Percentiles rank a stretch among this genome's conserved stretches.
Conservation (phyloP, 2,888 invertebrate genomes). For the Isotomurus palustris region DNA sequence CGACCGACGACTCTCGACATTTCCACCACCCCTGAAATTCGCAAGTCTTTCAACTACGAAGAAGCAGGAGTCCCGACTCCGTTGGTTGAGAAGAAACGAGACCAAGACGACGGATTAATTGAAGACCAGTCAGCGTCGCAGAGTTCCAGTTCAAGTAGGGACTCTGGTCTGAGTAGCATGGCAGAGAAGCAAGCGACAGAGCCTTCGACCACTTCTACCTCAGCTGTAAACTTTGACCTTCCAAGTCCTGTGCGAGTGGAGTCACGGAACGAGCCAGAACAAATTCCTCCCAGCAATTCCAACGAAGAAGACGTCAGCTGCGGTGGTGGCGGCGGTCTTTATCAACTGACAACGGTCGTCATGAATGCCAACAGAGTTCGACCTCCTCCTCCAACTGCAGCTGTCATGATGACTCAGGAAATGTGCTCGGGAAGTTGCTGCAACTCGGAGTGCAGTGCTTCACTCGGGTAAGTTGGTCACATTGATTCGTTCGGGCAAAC, state of each 20-base stretch:
- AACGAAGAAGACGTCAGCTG: too few relatives aligned
- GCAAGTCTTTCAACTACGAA: slow-evolving; percentile 5
- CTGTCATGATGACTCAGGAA: slow-evolving; percentile 26
- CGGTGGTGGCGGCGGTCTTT: background rate
- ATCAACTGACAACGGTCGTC: slow-evolving; percentile 1
- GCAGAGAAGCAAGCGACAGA: slow-evolving; percentile 24
- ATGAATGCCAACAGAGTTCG: slow-evolving; percentile 17
- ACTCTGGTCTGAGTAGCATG: slow-evolving; percentile 44
- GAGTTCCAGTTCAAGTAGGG: slow-evolving; percentile 42
- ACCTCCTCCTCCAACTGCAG: slow-evolving; percentile 19
- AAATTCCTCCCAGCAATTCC: background rate
- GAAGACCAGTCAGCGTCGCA: slow-evolving; percentile 22
- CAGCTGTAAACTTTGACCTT: background rate
- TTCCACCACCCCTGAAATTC: slow-evolving; percentile 12
- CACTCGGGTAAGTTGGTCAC: slow-evolving; percentile 35
- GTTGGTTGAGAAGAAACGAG: slow-evolving; percentile 15
- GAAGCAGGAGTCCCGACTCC: slow-evolving; percentile 21
- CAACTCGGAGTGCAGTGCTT: slow-evolving; percentile 41
- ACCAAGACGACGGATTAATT: slow-evolving; percentile 11
- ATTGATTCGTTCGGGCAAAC: background rate
- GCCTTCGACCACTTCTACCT: slow-evolving; percentile 8
- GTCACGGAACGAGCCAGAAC: background rate
- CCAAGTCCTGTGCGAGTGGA: background rate
- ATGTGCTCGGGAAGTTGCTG: slow-evolving; percentile 42
- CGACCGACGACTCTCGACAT: slow-evolving; percentile 2